A percentile compares a stretch with the other conserved stretches of the same genome.
phyloP scores from a whole-genome alignment of 1,140 invertebrate species.

The Neuroterus valhalla region DNA sequence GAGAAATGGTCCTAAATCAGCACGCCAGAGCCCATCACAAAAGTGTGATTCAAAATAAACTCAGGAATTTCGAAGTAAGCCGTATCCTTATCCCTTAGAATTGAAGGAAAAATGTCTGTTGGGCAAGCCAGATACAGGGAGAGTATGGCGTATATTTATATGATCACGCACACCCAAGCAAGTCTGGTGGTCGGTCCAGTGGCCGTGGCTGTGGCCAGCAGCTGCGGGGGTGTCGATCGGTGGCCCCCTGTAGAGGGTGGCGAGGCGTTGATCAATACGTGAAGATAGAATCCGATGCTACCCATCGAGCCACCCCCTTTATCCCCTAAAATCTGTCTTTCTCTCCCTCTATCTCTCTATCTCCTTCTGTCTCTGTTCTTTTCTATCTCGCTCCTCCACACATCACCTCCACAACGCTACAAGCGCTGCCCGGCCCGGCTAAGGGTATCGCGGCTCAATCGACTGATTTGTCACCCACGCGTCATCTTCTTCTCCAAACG shows the following conservation, averaged over 20 bases:
- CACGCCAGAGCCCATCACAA: not conserved
- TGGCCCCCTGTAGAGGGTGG: conserved; percentile 67
- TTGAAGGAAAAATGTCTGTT: conserved; percentile 16
- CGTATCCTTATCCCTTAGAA: too few species aligned
- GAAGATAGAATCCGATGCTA: conserved; percentile 76
- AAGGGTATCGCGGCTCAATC: conserved; percentile 70
- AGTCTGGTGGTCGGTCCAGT: conserved; percentile 73
- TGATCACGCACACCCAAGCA: conserved; percentile 58
- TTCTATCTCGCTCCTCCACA: conserved; percentile 52
- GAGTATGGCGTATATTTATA: conserved; percentile 57
- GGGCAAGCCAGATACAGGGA: conserved; percentile 32
- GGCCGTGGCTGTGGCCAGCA: conserved; percentile 73
- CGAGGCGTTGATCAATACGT: conserved; percentile 76
- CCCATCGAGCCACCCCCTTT: conserved; percentile 65
- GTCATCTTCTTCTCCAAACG: conserved; percentile 67
- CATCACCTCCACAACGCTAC: conserved; percentile 60
- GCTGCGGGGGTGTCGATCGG: conserved; percentile 70
- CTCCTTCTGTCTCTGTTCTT: conserved; percentile 47
- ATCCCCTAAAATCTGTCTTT: conserved; percentile 51
- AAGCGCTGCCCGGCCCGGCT: conserved; percentile 63
- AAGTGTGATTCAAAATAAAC: not conserved
- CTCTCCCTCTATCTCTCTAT: conserved; percentile 45
- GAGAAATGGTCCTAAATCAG: not conserved
- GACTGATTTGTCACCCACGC: conserved; percentile 73
- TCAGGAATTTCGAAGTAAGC: not conserved